Base-by-base conservation (phyloP, 2,113 vertebrate genomes). In the Aramus guarauna region DNA sequence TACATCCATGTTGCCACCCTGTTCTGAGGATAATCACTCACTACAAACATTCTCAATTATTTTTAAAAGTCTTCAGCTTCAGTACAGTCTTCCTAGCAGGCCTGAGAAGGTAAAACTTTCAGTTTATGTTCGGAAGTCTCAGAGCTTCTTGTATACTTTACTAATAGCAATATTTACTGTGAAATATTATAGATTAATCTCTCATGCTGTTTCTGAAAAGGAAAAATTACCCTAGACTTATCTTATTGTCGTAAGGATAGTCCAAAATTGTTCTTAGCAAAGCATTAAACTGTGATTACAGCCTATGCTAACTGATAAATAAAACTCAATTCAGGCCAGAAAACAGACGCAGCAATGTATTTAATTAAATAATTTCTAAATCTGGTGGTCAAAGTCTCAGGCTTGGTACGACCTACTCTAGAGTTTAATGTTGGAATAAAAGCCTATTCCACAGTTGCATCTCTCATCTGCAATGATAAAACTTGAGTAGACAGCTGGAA, bases 401-500 rank as follows among this genome's bases (percentile, higher is more conserved):
- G 27, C 9, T 68, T 79, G 21, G 17, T 85, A 52, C 2, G 11
- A 64, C 30, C 21, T 79, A 68, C 48, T 77, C 34, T 21, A 6
- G 66, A 92, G 22, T 67, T 69, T 88, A 85, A 67, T 55, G 17
- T 10, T 62, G 39, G 50, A 88, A 88, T 48, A 83, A 80, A 96
- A 96, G 15, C n/a, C 72, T 52, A 7, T 77, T 76, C 63, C 41
- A 84, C 76, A 34, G 56, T 37, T 86, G 6, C 41, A 50, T 73
- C 50, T 88, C 60, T 83, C 79, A 84, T 91, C 55, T 88, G 55
- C 37, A 84, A 59, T 37, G 72, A 66, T 74, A 96, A 95, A 92
- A 88, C 68, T 86, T 92, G 68, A 84, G 24, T 9, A 82, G 78
- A 75, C 60, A 89, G 56, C 60, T 96, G 89, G 86, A 96, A 96